phyloP scores from a whole-genome alignment of 2,888 invertebrate species.

The Neuroscelio doddi region DNA sequence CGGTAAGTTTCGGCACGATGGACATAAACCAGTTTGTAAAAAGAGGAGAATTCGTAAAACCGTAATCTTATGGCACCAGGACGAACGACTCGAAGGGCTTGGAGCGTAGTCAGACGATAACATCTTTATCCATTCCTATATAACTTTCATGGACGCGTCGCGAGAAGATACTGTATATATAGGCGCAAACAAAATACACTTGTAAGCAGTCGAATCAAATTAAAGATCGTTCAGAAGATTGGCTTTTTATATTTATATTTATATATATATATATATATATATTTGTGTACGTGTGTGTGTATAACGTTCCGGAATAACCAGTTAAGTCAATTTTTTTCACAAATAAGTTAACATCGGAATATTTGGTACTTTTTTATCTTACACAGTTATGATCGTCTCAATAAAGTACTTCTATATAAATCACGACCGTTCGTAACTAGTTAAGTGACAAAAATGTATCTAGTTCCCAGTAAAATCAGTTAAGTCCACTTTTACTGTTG shows the following conservation, averaged over 20 bases:
- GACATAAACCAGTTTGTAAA: constrained; percentile 57
- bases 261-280: background rate
- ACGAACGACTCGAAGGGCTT: constrained; percentile 50
- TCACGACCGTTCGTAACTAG: no score
- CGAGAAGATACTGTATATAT: constrained; percentile 51
- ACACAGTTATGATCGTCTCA: no score
- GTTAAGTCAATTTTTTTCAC: no score
- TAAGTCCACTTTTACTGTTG: no score
- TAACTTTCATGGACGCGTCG: constrained; percentile 64
- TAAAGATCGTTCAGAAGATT: constrained; percentile 63
- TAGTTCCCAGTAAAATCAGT: no score
- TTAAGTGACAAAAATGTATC: no score
- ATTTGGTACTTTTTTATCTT: no score
- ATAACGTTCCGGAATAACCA: no score
- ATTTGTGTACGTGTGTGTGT: background rate
- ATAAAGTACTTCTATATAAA: no score
- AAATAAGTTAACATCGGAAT: no score
- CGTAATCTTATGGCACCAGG: constrained; percentile 60
- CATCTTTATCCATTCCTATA: constrained; percentile 68
- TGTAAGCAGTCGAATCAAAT: constrained; percentile 58
- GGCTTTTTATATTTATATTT: constrained; percentile 16
- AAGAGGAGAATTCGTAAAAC: constrained; percentile 64
- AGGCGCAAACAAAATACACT: constrained; percentile 59
- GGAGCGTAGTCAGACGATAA: constrained; percentile 56
- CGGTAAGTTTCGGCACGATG: constrained; percentile 33